Evolutionary conservation across 2,888 invertebrate genomes (phyloP), one percentile per base, ranked within the genome.

Genomic region (Mimas tiliae): DNA sequence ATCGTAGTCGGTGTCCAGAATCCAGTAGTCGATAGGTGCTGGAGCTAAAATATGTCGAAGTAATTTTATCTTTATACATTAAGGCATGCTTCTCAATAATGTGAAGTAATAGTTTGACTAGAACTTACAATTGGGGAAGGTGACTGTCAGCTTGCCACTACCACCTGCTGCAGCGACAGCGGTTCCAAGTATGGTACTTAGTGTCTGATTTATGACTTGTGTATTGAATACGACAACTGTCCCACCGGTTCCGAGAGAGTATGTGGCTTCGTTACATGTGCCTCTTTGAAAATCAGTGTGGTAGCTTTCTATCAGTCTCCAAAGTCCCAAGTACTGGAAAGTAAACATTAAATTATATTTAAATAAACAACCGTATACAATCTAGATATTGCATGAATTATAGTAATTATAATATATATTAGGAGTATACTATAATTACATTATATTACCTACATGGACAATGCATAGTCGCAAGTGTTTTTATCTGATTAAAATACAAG

Each of bases 1-100:
- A 0, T 85, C 85, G 78, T 96, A 96, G 77, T 96, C 96, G 0
- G 96, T 96, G 50, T 92, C 95, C 55, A 96, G 78, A 9, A 96
- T 86, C 95, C 95, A 96, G 76, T 96, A 96, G 0, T 84, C 82
- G 0, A 75, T 70, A 8, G 79, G 69, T 0, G 67, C 68, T 0
- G 78, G 72, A 16, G 69, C 87, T 89, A 70, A 62, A 84, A 78
- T 52, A 1, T 52, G 69, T 58, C 6, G 12, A 45, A 45, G 45
- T 45, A 12, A 33, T 45, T 7, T n/a, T 21, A n/a, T 62, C 1
- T 9, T 55, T 33, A 33, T 3, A n/a, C 14, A 33, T 33, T 12
- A 55, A 12, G 12, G 12, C 6, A 47, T 27, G 6, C 6, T 16
- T 27, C 11, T 33, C 4, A n/a, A 45, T 19, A 38, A 19, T 11